Percentiles rank a stretch among this genome's conserved stretches.
These are phyloP conservation scores for Chrysolina americana DNA, from an alignment of 2,888 invertebrate species.

Conservation along the genomic window DNA sequence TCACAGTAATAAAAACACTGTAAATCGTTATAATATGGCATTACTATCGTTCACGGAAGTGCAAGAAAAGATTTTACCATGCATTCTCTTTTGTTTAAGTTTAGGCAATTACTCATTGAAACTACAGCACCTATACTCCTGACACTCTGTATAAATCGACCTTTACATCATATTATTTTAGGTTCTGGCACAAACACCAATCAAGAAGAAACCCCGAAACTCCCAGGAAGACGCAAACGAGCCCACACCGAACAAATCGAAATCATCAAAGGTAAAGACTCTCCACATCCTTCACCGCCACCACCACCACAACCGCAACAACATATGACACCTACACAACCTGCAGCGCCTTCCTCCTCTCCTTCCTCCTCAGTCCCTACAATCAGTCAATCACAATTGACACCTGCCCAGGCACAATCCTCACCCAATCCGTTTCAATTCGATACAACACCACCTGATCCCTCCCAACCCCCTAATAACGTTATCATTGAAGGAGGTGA, in stretches of 20 bases:
- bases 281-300: constrained; percentile 36
- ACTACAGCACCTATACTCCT: no score
- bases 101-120: not conserved
- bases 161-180: not conserved
- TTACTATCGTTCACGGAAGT: no score
- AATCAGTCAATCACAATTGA: constrained; percentile 19
- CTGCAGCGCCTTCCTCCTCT: constrained; percentile 34
- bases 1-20: no score
- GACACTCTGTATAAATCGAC: not conserved
- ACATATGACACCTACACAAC: constrained; percentile 36
- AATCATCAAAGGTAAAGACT: constrained; percentile 57
- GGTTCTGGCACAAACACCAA: constrained; percentile 6
- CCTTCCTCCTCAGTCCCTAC: not conserved
- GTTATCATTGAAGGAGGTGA: constrained; percentile 73
- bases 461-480: constrained; percentile 52
- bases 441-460: constrained; percentile 34
- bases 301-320: constrained; percentile 28
- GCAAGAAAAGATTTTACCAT: no score
- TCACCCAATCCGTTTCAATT: constrained; percentile 27
- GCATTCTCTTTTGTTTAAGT: no score
- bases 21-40: no score
- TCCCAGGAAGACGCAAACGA: constrained; percentile 55
- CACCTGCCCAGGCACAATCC: constrained; percentile 20
- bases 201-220: constrained; percentile 35
- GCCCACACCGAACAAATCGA: constrained; percentile 52